Evolutionary conservation across 2,797 vertebrate genomes (phyloP).

Genomic region (Eulemur albifrons): DNA sequence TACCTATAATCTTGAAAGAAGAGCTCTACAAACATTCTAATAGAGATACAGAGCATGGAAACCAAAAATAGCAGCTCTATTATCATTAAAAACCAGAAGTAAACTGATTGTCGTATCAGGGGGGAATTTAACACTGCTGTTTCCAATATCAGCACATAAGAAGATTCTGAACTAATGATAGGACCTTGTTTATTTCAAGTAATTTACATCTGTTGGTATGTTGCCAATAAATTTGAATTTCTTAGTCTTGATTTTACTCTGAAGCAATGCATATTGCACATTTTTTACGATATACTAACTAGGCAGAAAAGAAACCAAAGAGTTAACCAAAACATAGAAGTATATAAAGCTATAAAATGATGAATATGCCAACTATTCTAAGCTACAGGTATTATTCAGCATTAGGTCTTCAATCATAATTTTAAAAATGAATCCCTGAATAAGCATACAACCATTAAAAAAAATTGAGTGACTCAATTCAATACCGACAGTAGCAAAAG

Average conservation of each 20-base stretch:
- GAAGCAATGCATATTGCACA: background rate
- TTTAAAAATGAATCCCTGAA: background rate
- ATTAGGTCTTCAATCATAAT: background rate
- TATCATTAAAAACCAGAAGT: background rate
- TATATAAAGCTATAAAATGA: background rate
- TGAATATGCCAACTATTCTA: background rate
- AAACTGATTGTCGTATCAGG: background rate
- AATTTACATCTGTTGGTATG: background rate
- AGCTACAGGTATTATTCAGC: background rate
- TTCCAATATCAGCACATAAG: background rate
- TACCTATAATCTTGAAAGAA: background rate
- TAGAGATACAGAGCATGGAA: background rate
- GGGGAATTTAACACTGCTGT: background rate
- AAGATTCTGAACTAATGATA: background rate
- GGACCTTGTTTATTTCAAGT: background rate
- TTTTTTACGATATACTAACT: background rate
- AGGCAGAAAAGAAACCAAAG: constrained; percentile 27
- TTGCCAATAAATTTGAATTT: background rate
- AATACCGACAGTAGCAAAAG: background rate
- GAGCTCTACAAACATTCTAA: background rate
- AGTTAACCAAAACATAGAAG: background rate
- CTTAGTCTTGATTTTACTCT: constrained; percentile 34
- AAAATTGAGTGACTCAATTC: background rate
- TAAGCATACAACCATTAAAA: background rate
- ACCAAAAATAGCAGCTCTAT: background rate